Conservation (phyloP, 2,888 invertebrate species). For the Pyrgus malvae region DNA sequence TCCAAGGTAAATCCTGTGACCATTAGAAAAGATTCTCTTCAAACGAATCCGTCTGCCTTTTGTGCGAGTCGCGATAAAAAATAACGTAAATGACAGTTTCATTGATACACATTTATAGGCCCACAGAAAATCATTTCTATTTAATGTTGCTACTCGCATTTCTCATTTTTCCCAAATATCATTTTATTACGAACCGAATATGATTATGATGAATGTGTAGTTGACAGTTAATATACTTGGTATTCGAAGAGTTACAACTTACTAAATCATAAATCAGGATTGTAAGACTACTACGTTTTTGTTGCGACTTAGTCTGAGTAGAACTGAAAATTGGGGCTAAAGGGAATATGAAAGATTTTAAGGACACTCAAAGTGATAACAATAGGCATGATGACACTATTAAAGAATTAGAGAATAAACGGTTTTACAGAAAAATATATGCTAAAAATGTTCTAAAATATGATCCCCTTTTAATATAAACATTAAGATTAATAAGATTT, state of each 20-base stretch:
- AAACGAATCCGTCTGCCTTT: constrained; percentile 5
- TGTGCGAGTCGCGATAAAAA: constrained; percentile 2
- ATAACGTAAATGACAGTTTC: constrained; percentile 6
- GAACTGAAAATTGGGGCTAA: too few species aligned
- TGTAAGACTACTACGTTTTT: too few species aligned
- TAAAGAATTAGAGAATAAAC: too few species aligned
- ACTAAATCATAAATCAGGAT: not conserved
- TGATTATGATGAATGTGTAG: not conserved
- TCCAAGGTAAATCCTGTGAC: constrained; percentile 13
- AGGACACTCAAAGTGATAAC: too few species aligned
- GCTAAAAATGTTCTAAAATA: too few species aligned
- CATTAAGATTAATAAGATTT: too few species aligned
- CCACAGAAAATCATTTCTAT: constrained; percentile 3
- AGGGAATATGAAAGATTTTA: too few species aligned
- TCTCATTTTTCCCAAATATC: not conserved
- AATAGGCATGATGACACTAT: too few species aligned
- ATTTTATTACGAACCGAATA: constrained; percentile 3
- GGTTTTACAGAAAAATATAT: too few species aligned
- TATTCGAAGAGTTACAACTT: not conserved
- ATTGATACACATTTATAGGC: constrained; percentile 4
- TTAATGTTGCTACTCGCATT: not conserved
- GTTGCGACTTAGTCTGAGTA: too few species aligned
- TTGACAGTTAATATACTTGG: constrained; percentile 10
- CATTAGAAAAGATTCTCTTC: constrained; percentile 10
- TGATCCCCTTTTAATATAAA: too few species aligned